Base-by-base conservation (phyloP, 2,888 invertebrate species). In the Nemurella pictetii region DNA sequence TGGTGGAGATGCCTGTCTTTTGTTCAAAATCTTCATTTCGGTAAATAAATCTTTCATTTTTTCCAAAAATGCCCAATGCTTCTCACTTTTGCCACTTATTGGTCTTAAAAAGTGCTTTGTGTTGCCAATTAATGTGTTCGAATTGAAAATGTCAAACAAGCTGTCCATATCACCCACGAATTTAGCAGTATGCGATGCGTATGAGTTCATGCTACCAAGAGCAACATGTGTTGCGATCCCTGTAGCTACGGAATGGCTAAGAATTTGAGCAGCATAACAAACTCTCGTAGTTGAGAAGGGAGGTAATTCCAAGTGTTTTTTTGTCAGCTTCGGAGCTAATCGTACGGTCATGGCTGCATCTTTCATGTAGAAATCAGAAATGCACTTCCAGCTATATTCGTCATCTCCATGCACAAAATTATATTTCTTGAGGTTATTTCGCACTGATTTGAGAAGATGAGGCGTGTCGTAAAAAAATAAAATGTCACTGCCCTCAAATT, bases 361-460 rank as follows among this genome's bases (percentile, higher is more conserved):
- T n/a, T n/a, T n/a, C n/a, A n/a, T n/a, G n/a, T n/a, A n/a, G n/a
- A n/a, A n/a, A n/a, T n/a, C n/a, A n/a, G n/a, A n/a, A n/a, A n/a
- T n/a, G n/a, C n/a, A n/a, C n/a, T n/a, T n/a, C n/a, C n/a, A n/a
- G n/a, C n/a, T 55, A 74, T 30, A n/a, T 0, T 29, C 27, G 27
- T 77, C 78, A 25, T 36, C 84, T 35, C 36, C 28, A 84, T 32
- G 20, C 9, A 35, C 25, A 12, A 80, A 35, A 35, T 78, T 32
- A 81, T 78, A 30, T 35, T 35, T 80, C 78, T 80, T 84, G 5
- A 84, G 78, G 78, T 84, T 84, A 1, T 84, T 84, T 9, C 80
- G 28, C 7, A 84, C 28, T 12, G 84, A 84, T 28, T 84, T 84
- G 20, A 84, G 26, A 1, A 84, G 80, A 35, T 84, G 84, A 27